Conservation (phyloP, 1,140 invertebrate species). For the Bombus fervidus region DNA sequence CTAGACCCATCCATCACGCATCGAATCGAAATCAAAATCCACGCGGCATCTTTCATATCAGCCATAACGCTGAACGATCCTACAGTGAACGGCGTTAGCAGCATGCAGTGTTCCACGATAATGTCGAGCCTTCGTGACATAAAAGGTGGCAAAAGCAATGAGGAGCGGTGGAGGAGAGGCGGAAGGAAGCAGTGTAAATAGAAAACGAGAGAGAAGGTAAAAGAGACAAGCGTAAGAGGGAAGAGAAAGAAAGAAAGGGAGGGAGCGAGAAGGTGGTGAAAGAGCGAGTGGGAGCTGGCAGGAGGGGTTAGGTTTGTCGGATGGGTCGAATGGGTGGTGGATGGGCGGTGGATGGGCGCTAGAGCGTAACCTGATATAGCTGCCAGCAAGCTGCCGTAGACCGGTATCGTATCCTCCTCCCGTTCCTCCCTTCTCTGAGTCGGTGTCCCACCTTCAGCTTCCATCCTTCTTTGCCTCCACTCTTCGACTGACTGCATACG, state of each 20-base stretch:
- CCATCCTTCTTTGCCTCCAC: conserved; percentile 16
- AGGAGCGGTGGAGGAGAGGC: neutral
- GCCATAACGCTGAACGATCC: conserved; percentile 42
- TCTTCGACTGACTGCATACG: conserved; percentile 49
- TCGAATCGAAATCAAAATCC: conserved; percentile 1
- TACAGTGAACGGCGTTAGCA: conserved; percentile 38
- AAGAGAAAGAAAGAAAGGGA: neutral
- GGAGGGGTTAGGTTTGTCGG: conserved; percentile 26
- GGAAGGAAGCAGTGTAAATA: neutral
- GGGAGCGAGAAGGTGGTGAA: neutral
- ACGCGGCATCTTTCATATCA: conserved; percentile 28
- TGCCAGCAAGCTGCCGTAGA: conserved; percentile 67
- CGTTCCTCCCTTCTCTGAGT: neutral
- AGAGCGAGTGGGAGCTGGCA: conserved; percentile 21
- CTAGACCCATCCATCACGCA: neutral
- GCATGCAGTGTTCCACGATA: conserved; percentile 57
- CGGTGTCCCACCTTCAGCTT: conserved; percentile 21
- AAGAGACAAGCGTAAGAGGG: neutral
- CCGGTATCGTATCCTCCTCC: conserved; percentile 60
- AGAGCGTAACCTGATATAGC: conserved; percentile 74
- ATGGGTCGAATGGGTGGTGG: conserved; percentile 50
- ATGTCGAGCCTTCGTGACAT: conserved; percentile 58
- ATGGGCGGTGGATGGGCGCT: conserved; percentile 62
- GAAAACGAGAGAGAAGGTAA: neutral
- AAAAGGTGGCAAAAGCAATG: conserved; percentile 34